Evolutionary conservation across 2,888 invertebrate genomes (phyloP).

Genomic region (Boloria selene): DNA sequence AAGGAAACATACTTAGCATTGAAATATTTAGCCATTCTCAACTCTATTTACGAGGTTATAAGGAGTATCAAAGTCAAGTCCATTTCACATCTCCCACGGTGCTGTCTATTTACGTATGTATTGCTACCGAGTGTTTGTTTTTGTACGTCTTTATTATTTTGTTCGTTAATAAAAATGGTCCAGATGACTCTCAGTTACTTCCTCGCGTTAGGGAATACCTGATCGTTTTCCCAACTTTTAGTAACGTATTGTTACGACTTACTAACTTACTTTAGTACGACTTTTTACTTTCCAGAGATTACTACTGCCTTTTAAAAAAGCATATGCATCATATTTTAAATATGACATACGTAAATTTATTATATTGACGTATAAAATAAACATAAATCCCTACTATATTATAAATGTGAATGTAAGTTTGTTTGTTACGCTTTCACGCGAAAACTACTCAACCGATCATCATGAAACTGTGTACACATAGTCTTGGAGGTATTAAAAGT

Average conservation of each 20-base stretch:
- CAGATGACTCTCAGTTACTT: conserved; percentile 4
- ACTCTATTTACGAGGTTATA: conserved; percentile 44
- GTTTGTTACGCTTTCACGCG: no score
- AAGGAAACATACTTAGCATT: conserved; percentile 39
- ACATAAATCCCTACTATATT: no score
- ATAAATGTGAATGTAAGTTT: no score
- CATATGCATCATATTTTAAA: no score
- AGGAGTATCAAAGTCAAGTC: conserved; percentile 31
- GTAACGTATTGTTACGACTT: no score
- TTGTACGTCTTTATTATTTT: conserved; percentile 28
- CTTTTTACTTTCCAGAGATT: no score
- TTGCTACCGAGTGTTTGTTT: conserved; percentile 38
- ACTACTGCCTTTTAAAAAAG: background rate
- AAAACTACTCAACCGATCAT: no score
- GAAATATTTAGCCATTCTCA: conserved; percentile 33
- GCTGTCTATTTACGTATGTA: conserved; percentile 58
- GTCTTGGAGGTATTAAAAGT: no score
- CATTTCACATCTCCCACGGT: conserved; percentile 59
- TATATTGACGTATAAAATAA: no score
- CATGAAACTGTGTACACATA: no score
- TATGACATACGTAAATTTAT: no score
- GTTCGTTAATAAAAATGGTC: conserved; percentile 14
- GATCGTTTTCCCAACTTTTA: background rate
- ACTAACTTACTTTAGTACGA: no score
- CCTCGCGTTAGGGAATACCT: conserved; percentile 9